These are phyloP conservation scores for Metopolophium dirhodum DNA, from an alignment of 1,140 invertebrate genomes.

Conservation along the genomic window DNA sequence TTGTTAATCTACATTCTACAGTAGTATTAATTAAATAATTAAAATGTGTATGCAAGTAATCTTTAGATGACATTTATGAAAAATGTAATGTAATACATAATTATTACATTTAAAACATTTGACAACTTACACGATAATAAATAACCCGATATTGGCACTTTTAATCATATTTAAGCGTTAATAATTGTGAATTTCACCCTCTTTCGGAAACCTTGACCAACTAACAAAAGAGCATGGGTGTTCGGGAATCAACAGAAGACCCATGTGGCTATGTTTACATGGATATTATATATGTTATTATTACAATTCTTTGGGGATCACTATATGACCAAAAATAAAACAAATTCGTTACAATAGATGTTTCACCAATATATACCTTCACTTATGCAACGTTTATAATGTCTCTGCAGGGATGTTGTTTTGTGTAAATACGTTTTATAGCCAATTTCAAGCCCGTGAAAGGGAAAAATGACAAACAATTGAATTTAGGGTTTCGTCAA, in stretches of 20 bases:
- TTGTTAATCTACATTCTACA: background rate
- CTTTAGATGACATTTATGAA: background rate
- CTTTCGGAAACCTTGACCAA: slow-evolving; percentile 37
- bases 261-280: background rate
- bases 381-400: slow-evolving; percentile 19
- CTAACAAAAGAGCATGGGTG: slow-evolving; percentile 47
- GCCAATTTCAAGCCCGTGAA: slow-evolving; percentile 36
- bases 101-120: background rate
- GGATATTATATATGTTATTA: slow-evolving; percentile 12
- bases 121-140: background rate
- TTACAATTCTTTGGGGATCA: background rate
- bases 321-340: slow-evolving; percentile 19
- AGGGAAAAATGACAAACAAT: slow-evolving; percentile 46
- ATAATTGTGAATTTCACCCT: slow-evolving; percentile 49
- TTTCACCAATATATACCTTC: background rate
- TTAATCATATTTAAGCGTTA: slow-evolving; percentile 32
- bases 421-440: slow-evolving; percentile 48
- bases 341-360: slow-evolving; percentile 30
- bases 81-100: background rate
- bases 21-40: background rate
- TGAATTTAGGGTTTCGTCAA: slow-evolving; percentile 52
- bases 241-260: background rate
- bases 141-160: background rate
- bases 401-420: slow-evolving; percentile 48
- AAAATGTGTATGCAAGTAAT: background rate